These are phyloP conservation scores for Ellobius talpinus DNA, from an alignment of 2,113 vertebrate genomes.

Conservation along the genomic window DNA sequence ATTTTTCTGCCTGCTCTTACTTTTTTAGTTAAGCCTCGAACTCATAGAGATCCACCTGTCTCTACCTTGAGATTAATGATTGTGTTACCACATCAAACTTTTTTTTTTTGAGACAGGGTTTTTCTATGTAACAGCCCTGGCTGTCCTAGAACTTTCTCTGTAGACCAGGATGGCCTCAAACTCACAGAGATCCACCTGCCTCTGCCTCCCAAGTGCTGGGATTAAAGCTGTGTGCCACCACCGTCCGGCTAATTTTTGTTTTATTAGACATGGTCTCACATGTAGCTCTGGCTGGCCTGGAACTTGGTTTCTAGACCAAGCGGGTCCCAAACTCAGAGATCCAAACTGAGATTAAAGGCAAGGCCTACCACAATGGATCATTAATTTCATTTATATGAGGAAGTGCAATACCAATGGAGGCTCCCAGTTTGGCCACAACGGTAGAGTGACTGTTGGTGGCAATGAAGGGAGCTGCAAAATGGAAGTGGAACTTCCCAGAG, in stretches of 20 bases:
- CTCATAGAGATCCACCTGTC: background rate
- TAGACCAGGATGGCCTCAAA: too few relatives aligned
- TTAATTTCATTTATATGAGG: background rate
- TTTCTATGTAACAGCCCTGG: too few relatives aligned
- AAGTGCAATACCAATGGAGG: background rate
- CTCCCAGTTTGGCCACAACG: background rate
- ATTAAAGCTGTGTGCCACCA: too few relatives aligned
- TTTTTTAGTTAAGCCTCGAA: background rate
- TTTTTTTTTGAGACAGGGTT: too few relatives aligned
- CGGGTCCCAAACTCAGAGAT: background rate
- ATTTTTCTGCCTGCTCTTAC: background rate
- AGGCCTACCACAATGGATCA: background rate
- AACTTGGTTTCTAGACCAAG: background rate
- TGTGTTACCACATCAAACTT: background rate
- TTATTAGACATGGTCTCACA: too few relatives aligned
- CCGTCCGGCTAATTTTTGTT: too few relatives aligned
- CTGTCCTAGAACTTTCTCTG: too few relatives aligned
- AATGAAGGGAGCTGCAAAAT: background rate
- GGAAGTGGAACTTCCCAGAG: background rate
- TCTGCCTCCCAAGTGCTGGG: too few relatives aligned
- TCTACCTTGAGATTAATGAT: background rate
- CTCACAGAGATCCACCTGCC: too few relatives aligned
- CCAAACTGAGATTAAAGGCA: background rate
- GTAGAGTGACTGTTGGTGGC: background rate
- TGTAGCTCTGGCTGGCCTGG: too few relatives aligned